phyloP scores from a whole-genome alignment of 2,113 vertebrate genomes.

The Ia io region DNA sequence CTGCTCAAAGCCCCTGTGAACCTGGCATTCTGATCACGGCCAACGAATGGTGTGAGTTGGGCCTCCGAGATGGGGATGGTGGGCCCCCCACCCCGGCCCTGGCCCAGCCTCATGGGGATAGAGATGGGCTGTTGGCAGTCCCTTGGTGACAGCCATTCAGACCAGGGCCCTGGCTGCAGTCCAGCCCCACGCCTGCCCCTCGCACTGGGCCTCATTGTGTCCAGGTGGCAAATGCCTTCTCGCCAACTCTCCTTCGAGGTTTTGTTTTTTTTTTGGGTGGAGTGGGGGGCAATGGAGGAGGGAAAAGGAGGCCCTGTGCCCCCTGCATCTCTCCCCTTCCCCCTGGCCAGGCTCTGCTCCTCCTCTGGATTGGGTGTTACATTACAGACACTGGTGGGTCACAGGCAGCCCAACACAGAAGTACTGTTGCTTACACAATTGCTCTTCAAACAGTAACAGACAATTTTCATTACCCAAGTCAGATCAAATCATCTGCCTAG shows the following conservation, averaged over 20 bases:
- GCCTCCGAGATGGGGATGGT: not conserved
- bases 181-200: constrained; percentile 23
- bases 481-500: constrained; percentile 67
- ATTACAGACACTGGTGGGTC: constrained; percentile 73
- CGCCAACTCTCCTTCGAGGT: constrained; percentile 55
- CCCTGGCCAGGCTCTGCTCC: not conserved
- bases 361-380: constrained; percentile 57
- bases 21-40: constrained; percentile 68
- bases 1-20: constrained; percentile 59
- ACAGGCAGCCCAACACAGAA: constrained; percentile 64
- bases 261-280: not conserved
- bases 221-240: constrained; percentile 76
- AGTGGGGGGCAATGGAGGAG: constrained; percentile 28
- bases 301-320: not conserved
- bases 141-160: constrained; percentile 68
- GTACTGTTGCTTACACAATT: constrained; percentile 74
- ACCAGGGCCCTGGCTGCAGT: not conserved
- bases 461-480: constrained; percentile 72
- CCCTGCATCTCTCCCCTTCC: not conserved
- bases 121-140: constrained; percentile 61
- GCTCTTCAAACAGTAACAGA: constrained; percentile 73
- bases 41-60: constrained; percentile 6
- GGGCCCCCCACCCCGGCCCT: not conserved
- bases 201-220: constrained; percentile 71
- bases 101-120: constrained; percentile 9